Percentiles rank a stretch among this genome's conserved stretches.
These are phyloP conservation scores for Corvus moneduloides DNA, from an alignment of 2,113 vertebrate species.

Conservation along the genomic window DNA sequence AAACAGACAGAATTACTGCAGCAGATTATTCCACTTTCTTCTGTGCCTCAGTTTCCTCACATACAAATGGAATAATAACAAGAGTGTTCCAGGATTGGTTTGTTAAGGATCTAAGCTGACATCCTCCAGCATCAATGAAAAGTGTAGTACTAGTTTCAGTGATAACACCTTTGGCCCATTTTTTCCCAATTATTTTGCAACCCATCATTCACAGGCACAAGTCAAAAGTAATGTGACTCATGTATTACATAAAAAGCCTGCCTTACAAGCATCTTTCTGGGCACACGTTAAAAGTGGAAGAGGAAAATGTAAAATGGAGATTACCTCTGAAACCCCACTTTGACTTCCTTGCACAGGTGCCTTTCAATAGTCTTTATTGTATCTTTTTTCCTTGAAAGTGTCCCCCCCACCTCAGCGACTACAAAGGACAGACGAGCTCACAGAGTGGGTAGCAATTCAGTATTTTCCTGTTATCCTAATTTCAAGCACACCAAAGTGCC, in stretches of 20 bases:
- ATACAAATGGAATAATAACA: background rate
- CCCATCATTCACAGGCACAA: background rate
- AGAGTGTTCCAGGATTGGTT: background rate
- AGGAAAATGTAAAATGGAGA: background rate
- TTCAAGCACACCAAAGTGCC: background rate
- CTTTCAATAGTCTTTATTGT: background rate
- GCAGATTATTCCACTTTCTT: background rate
- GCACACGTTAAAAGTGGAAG: background rate
- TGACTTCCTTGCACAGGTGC: background rate
- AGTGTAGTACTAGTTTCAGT: background rate
- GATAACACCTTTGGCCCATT: background rate
- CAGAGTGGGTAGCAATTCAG: background rate
- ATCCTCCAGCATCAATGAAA: background rate
- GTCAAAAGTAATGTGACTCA: background rate
- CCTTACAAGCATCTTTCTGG: background rate
- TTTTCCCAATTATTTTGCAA: background rate
- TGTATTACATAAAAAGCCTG: background rate
- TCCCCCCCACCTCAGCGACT: background rate
- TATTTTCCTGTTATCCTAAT: background rate
- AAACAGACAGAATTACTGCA: background rate
- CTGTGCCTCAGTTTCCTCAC: background rate
- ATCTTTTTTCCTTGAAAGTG: background rate
- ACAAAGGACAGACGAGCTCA: background rate
- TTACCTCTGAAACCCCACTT: background rate
- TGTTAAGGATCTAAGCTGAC: background rate